These are phyloP conservation scores for Brachyalestes nurse DNA, from an alignment of 2,797 vertebrate genomes.

Conservation along the genomic window DNA sequence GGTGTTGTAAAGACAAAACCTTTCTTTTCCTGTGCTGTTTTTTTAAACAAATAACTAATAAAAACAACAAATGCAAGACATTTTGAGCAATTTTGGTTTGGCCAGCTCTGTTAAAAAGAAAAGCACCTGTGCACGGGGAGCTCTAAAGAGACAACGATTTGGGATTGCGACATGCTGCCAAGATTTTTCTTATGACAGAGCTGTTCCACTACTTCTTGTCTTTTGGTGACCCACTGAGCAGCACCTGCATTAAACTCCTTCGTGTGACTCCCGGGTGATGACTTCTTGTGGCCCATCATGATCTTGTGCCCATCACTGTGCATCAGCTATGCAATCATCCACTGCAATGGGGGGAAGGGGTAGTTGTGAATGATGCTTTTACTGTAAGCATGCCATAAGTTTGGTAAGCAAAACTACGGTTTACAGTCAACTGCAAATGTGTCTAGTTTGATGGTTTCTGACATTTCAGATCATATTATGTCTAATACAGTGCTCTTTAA, in stretches of 20 bases:
- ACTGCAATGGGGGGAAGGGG: constrained; percentile 8
- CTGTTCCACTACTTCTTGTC: constrained; percentile 9
- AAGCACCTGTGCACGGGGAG: neutral
- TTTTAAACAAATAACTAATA: neutral
- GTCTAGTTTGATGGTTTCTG: neutral
- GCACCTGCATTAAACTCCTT: constrained; percentile 14
- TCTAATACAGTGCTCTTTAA: neutral
- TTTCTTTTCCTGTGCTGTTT: neutral
- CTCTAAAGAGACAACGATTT: neutral
- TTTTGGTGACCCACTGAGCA: constrained; percentile 17
- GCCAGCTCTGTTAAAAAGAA: neutral
- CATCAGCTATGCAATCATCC: constrained; percentile 36
- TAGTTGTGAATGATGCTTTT: constrained; percentile 14
- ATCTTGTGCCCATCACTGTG: constrained; percentile 30
- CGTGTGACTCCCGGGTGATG: constrained; percentile 31
- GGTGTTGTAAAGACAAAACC: neutral
- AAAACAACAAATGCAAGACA: neutral
- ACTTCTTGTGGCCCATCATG: neutral
- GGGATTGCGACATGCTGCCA: neutral
- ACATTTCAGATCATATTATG: neutral
- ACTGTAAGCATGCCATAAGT: neutral
- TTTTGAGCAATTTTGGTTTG: neutral
- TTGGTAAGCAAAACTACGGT: neutral
- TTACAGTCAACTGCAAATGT: neutral
- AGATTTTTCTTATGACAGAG: neutral